Evolutionary conservation across 2,888 invertebrate species (phyloP), one percentile per base, ranked within the genome.

Genomic region (Cyaniris semiargus): DNA sequence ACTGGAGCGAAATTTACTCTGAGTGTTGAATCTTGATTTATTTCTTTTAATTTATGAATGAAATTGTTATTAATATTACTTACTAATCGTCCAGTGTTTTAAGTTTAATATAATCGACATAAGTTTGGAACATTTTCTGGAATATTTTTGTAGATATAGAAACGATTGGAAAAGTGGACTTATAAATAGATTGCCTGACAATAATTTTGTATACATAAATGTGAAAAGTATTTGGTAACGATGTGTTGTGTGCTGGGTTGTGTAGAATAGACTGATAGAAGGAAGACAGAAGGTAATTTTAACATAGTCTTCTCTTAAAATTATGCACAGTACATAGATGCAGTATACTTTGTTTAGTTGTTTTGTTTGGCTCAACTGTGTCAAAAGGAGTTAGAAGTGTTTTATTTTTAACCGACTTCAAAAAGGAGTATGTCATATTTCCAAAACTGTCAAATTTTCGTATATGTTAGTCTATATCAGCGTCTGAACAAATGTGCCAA

Each of bases 21-120:
- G 83, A 80, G 83, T 84, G 84, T 82, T 44, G 7, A 74, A 74
- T 74, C 18, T 53, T 80, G 83, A 82, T 56, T 79, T 84, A 86
- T 87, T 88, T 88, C 79, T 82, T 82, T 80, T 82, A 80, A 86
- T 89, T 92, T 85, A 91, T 93, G 92, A 93, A 92, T 93, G 92
- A 91, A 92, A 90, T 86, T 82, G 85, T 75, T 56, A 78, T 80
- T 60, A 38, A 44, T 38, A 71, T 13, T 0, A 21, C 21, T 71
- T 38, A 1, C 8, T 38, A 71, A 71, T n/a, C n/a, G 71, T 21
- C 21, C 38, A 38, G 71, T 38, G 71, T 38, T 8, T 15, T 15
- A 6, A 18, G 27, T 38, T 71, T 1, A 10, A 8, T 38, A 38
- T 38, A 8, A 38, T 21, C 1, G 10, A 0, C 34, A 71, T 66